These are phyloP conservation scores for Epizoanthus rinbou DNA, from an alignment of 92 coral and sea anemone genomes.

Conservation along the genomic window DNA sequence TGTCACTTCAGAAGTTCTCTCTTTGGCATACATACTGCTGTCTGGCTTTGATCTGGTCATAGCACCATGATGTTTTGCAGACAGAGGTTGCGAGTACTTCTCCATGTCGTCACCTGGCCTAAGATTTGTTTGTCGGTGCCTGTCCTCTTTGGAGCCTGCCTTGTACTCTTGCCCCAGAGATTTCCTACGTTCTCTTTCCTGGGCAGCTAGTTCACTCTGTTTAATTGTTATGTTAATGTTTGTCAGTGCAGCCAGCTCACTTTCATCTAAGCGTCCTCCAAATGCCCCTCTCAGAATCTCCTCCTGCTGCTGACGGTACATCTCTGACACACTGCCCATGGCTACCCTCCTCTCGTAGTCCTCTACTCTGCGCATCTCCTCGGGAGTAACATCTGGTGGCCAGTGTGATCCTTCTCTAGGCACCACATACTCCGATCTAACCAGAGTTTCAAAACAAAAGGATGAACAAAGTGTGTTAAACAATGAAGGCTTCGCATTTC, in stretches of 20 bases:
- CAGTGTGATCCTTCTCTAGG: slow-evolving; percentile 10
- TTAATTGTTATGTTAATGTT: slow-evolving; percentile 36
- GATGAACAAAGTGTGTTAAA: background rate
- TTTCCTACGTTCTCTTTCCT: background rate
- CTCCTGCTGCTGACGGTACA: slow-evolving; percentile 28
- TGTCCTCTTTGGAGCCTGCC: background rate
- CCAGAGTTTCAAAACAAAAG: slow-evolving; percentile 1
- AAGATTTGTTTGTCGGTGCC: background rate
- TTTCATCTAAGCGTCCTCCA: slow-evolving; percentile 31
- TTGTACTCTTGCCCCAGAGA: background rate
- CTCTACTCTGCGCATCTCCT: slow-evolving; percentile 27
- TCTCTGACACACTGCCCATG: background rate
- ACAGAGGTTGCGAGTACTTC: background rate
- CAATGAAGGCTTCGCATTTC: too few relatives aligned
- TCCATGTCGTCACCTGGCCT: background rate
- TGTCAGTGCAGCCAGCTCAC: slow-evolving; percentile 36
- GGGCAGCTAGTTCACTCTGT: slow-evolving; percentile 15
- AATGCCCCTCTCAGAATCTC: slow-evolving; percentile 33
- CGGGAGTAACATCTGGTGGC: slow-evolving; percentile 21
- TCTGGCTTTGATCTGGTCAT: background rate
- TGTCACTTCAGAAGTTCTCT: background rate
- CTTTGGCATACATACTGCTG: background rate
- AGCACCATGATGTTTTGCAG: too few relatives aligned
- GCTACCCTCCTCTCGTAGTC: background rate
- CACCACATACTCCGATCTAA: slow-evolving; percentile 3